Conservation (phyloP, 2,113 vertebrate genomes). For the Astatotilapia flaviijosephi region DNA sequence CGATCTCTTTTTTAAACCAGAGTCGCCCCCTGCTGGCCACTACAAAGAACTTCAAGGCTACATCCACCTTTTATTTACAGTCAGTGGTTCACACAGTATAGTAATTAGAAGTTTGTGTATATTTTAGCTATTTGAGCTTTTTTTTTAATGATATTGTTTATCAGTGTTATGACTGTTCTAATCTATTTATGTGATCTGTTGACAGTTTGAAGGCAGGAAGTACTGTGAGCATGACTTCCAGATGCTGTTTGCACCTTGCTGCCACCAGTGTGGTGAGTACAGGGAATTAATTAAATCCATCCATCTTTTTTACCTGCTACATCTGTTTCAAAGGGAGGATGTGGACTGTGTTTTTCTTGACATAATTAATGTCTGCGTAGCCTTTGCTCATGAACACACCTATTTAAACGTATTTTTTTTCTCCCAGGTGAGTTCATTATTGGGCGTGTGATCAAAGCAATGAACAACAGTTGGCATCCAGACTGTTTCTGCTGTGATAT, state of each 20-base stretch:
- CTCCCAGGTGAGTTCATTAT: constrained; percentile 92
- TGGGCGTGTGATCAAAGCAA: constrained; percentile 97
- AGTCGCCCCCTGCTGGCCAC: not conserved
- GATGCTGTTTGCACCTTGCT: constrained; percentile 98
- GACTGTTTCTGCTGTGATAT: constrained; percentile 96
- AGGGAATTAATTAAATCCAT: not conserved
- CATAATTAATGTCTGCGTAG: not conserved
- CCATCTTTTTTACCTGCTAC: not conserved
- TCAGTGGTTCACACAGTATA: not conserved
- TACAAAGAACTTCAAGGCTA: not conserved
- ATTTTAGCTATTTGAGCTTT: not conserved
- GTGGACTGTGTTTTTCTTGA: not conserved
- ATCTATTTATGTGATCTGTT: constrained; percentile 7
- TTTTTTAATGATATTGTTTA: not conserved
- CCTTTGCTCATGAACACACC: not conserved
- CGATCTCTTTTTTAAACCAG: not conserved
- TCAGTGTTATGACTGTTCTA: not conserved
- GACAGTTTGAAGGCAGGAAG: constrained; percentile 96
- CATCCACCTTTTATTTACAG: not conserved
- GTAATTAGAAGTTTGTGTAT: not conserved
- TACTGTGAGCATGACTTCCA: constrained; percentile 99
- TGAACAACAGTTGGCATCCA: constrained; percentile 99
- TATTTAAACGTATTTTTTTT: not conserved
- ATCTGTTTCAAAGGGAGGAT: not conserved
- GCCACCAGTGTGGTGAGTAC: constrained; percentile 95